These are phyloP conservation scores for Paedocypris micromegethes DNA, from an alignment of 2,797 vertebrate genomes.

Conservation along the genomic window DNA sequence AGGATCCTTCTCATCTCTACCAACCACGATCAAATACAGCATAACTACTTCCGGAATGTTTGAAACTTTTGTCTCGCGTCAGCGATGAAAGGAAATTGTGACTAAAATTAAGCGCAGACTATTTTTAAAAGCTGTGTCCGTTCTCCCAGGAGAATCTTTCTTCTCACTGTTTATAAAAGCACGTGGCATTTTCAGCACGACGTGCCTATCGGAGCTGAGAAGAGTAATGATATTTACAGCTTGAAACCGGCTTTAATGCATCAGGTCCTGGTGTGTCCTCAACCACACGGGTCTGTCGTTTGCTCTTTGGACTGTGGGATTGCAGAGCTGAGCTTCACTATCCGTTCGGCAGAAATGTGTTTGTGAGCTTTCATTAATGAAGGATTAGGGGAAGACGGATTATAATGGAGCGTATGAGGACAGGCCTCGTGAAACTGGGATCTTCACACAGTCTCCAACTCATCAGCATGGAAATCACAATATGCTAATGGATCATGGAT, in stretches of 20 bases:
- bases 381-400: slow-evolving; percentile 28
- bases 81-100: too few species aligned
- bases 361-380: slow-evolving; percentile 29
- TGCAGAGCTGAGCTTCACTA: not conserved
- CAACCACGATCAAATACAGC: too few species aligned
- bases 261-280: slow-evolving; percentile 22
- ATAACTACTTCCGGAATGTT: too few species aligned
- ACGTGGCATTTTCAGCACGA: slow-evolving; percentile 32
- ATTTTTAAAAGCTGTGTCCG: slow-evolving; percentile 6
- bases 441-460: slow-evolving; percentile 6
- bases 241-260: slow-evolving; percentile 39
- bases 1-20: too few species aligned
- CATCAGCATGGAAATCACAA: slow-evolving; percentile 5
- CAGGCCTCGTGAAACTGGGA: not conserved
- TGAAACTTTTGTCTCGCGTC: too few species aligned
- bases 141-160: slow-evolving; percentile 23
- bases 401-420: slow-evolving; percentile 11
- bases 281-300: slow-evolving; percentile 6
- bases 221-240: slow-evolving; percentile 46
- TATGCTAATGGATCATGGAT: not conserved
- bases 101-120: too few species aligned
- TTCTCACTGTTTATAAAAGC: slow-evolving; percentile 31
- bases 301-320: not conserved
- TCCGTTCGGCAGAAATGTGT: not conserved
- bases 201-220: slow-evolving; percentile 30